Base-by-base conservation (phyloP, 2,888 invertebrate species). In the Drymonia ruficornis region DNA sequence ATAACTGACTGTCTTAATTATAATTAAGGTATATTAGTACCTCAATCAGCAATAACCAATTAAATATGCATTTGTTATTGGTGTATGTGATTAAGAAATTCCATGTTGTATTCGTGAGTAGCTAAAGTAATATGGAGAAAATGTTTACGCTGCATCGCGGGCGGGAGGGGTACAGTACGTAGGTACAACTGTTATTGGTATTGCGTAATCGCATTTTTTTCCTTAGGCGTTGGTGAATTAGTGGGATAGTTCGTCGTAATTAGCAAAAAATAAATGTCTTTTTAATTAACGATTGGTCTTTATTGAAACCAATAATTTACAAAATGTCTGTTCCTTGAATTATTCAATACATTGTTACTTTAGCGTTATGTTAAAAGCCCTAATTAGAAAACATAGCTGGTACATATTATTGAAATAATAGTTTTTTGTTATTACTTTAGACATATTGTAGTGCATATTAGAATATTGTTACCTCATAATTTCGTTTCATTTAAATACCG, bases 401-500 rank as follows among this genome's bases (percentile, higher is more conserved):
- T 16, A 2, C 16, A 47, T 28, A 15, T 34, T 47, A 47, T 43
- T 40, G 19, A 19, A 11, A 51, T 34, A 23, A 19, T 43, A 16
- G 36, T 23, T 19, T 52, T 40, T 44, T 40, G 40, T 51, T 48
- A 52, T 46, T 29, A 18, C 11, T 45, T 23, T 45, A 45, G 28
- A 23, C 7, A 15, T 18, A 47, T 6, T n/a, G 47, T 31, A 47
- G 47, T 34, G 34, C 34, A 16, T 47, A 47, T 34, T 47, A 47
- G 47, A 47, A 28, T 47, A 47, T 34, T 34, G 47, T 47, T 47
- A 34, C 15, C 34, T 34, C 47, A 47, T 47, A 47, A 34, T n/a
- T 29, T 46, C 29, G 46, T 46, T 46, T 46, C 13, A 46, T 46
- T 46, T 46, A 19, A 0, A 42, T 7, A 18, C 42, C 16, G 0